A percentile compares a stretch with the other conserved stretches of the same genome.
Conservation (phyloP, 2,888 invertebrate genomes). For the Cryptosula pallasiana region DNA sequence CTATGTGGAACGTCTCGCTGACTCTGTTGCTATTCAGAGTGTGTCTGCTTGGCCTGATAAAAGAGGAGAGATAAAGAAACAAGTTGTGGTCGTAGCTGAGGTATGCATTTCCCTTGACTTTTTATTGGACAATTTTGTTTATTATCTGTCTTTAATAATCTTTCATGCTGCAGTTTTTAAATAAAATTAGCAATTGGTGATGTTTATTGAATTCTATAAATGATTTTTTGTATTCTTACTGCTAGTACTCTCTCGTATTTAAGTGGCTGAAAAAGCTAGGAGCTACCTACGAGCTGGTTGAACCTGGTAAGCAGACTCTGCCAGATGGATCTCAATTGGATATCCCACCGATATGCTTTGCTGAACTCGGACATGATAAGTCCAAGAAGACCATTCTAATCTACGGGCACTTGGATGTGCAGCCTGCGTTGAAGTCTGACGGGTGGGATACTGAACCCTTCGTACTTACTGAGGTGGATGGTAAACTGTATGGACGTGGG, state of each 20-base stretch:
- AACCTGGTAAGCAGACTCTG: constrained; percentile 66
- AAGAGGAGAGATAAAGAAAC: constrained; percentile 72
- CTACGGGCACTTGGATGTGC: constrained; percentile 97
- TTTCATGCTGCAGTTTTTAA: too few relatives aligned
- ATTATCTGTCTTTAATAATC: too few relatives aligned
- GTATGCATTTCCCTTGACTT: constrained; percentile 33
- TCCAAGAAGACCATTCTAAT: constrained; percentile 87
- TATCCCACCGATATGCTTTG: constrained; percentile 80
- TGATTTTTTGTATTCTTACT: too few relatives aligned
- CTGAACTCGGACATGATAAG: constrained; percentile 71
- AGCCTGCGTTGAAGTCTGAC: constrained; percentile 80
- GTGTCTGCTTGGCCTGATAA: constrained; percentile 87
- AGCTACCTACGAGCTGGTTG: constrained; percentile 65
- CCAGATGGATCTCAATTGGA: constrained; percentile 68
- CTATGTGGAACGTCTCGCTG: constrained; percentile 73
- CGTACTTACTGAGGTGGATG: constrained; percentile 76
- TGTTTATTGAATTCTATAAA: neutral
- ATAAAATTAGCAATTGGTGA: neutral
- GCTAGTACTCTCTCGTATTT: too few relatives aligned
- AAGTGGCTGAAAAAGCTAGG: constrained; percentile 57
- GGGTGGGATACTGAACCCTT: constrained; percentile 97
- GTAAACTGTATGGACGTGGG: constrained; percentile 84
- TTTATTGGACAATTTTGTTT: too few relatives aligned
- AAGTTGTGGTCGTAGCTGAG: constrained; percentile 70
- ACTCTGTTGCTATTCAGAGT: constrained; percentile 86